phyloP scores from a whole-genome alignment of 2,113 vertebrate genomes.

The human (Homo sapiens) region GRCh38 chr5:166004501-166005000 shows the following conservation, averaged over 20 bases:
- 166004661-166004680: not conserved
- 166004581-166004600: not conserved
- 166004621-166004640: not conserved
- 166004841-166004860: too few relatives aligned
- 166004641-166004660: not conserved
- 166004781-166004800: not conserved
- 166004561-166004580: not conserved
- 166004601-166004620: not conserved
- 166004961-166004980: not conserved
- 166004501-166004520: not conserved
- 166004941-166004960: not conserved
- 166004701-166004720: not conserved
- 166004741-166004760: not conserved
- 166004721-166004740: not conserved
- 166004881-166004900: not conserved
- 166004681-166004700: not conserved
- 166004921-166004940: not conserved
- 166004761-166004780: not conserved
- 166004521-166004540: not conserved
- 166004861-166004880: not conserved
- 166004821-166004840: not conserved
- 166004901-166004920: not conserved
- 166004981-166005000: not conserved
- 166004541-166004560: not conserved
- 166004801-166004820: not conserved